phyloP scores from a whole-genome alignment of 92 coral and sea anemone species.

The Parazoanthus darwini region DNA sequence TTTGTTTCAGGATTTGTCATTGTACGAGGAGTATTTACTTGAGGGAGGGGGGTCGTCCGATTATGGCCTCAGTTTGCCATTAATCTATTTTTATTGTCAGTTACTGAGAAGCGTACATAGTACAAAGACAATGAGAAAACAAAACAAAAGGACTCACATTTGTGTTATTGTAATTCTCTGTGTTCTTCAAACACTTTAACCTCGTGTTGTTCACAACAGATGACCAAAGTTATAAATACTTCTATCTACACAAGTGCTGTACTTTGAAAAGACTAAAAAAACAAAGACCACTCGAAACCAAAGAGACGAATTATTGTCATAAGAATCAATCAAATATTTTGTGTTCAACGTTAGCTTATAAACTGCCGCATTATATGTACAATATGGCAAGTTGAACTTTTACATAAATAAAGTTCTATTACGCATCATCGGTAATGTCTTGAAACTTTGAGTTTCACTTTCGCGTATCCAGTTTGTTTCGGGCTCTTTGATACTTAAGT shows the following conservation, averaged over 20 bases:
- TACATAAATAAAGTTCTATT: slow-evolving; percentile 39
- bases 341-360: slow-evolving; percentile 16
- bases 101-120: slow-evolving; percentile 4
- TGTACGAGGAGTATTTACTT: slow-evolving; percentile 9
- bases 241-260: slow-evolving; percentile 12
- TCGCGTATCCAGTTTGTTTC: slow-evolving; percentile 9
- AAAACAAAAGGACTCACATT: slow-evolving; percentile 26
- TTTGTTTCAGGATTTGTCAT: slow-evolving; percentile 19
- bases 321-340: slow-evolving; percentile 15
- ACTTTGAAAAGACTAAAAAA: slow-evolving; percentile 10
- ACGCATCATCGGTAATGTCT: slow-evolving; percentile 1
- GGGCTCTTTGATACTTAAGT: neutral
- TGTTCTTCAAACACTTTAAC: slow-evolving; percentile 32
- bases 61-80: slow-evolving; percentile 3
- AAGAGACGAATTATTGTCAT: neutral
- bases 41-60: slow-evolving; percentile 6
- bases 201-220: slow-evolving; percentile 38
- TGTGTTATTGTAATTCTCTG: slow-evolving; percentile 26
- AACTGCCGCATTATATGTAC: neutral
- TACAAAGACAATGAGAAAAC: slow-evolving; percentile 11
- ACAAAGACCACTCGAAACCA: slow-evolving; percentile 20
- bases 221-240: slow-evolving; percentile 12
- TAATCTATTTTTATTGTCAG: slow-evolving; percentile 13
- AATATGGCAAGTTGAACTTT: slow-evolving; percentile 25
- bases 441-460: slow-evolving; percentile 37